Evolutionary conservation across 2,797 vertebrate genomes (phyloP).

Genomic region (Karalla daura): DNA sequence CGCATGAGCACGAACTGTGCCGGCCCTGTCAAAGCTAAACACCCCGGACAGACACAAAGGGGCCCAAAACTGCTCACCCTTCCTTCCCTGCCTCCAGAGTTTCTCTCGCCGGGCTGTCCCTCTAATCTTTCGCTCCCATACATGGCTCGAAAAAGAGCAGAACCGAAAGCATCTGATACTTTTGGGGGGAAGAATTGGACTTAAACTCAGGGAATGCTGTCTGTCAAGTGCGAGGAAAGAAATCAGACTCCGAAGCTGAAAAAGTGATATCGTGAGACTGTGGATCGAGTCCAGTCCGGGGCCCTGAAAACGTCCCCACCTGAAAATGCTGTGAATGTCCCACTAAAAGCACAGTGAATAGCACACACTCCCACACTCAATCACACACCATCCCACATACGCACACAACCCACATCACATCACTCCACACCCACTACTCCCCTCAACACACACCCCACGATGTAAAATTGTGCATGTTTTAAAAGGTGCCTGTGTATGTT

Average conservation of each 20-base stretch:
- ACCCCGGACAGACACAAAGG: slow-evolving; percentile 40
- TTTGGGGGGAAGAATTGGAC: neutral
- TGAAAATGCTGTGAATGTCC: neutral
- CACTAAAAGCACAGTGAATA: too few relatives aligned
- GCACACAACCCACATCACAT: too few relatives aligned
- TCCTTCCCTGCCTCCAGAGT: slow-evolving; percentile 16
- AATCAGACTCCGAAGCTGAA: slow-evolving; percentile 9
- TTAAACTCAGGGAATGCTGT: slow-evolving; percentile 12
- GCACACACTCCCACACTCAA: too few relatives aligned
- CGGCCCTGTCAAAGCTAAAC: slow-evolving; percentile 59
- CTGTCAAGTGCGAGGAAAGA: slow-evolving; percentile 8
- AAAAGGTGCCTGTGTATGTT: too few relatives aligned
- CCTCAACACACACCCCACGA: too few relatives aligned
- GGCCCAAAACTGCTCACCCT: slow-evolving; percentile 24
- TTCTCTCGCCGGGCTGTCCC: slow-evolving; percentile 17
- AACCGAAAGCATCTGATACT: slow-evolving; percentile 11
- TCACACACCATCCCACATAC: too few relatives aligned
- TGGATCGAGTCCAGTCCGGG: neutral
- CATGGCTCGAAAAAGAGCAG: slow-evolving; percentile 47
- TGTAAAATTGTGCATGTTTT: too few relatives aligned
- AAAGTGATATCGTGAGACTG: neutral
- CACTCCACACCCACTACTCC: too few relatives aligned
- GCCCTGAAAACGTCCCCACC: neutral
- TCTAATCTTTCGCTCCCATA: slow-evolving; percentile 54
- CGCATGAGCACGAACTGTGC: slow-evolving; percentile 47